Percentiles rank a stretch among this genome's conserved stretches.
phyloP scores from a whole-genome alignment of 2,113 vertebrate species.

The Trichechus manatus region DNA sequence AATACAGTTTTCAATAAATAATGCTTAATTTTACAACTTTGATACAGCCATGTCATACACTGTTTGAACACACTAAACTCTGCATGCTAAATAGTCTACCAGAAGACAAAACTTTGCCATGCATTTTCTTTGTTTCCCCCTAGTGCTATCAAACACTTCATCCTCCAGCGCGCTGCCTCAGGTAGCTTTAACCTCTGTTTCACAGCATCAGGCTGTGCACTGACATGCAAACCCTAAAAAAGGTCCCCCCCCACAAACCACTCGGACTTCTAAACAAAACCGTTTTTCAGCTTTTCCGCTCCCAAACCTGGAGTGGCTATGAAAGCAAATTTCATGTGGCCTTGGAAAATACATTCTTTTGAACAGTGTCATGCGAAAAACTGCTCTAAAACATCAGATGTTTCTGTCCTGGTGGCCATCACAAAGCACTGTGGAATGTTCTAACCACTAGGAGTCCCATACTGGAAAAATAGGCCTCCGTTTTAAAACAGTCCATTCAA shows the following conservation, averaged over 20 bases:
- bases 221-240: constrained; percentile 91
- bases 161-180: constrained; percentile 88
- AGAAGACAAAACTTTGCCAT: constrained; percentile 90
- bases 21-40: constrained; percentile 94
- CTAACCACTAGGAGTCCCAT: constrained; percentile 84
- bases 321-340: constrained; percentile 86
- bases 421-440: constrained; percentile 81
- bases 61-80: constrained; percentile 91
- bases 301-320: constrained; percentile 88
- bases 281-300: constrained; percentile 87
- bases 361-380: constrained; percentile 88
- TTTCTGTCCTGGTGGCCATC: constrained; percentile 83
- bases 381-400: constrained; percentile 85
- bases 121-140: constrained; percentile 88
- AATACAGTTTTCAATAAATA: constrained; percentile 94
- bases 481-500: constrained; percentile 87
- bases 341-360: constrained; percentile 85
- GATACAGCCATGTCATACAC: constrained; percentile 93
- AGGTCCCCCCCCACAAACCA: constrained; percentile 87
- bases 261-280: constrained; percentile 91
- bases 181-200: constrained; percentile 83
- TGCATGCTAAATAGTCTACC: constrained; percentile 91
- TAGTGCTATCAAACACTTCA: constrained; percentile 89
- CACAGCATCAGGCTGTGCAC: constrained; percentile 86
- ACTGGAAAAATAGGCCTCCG: constrained; percentile 86